Conservation (phyloP, 1,140 invertebrate species). For the Zaprionus capensis region DNA sequence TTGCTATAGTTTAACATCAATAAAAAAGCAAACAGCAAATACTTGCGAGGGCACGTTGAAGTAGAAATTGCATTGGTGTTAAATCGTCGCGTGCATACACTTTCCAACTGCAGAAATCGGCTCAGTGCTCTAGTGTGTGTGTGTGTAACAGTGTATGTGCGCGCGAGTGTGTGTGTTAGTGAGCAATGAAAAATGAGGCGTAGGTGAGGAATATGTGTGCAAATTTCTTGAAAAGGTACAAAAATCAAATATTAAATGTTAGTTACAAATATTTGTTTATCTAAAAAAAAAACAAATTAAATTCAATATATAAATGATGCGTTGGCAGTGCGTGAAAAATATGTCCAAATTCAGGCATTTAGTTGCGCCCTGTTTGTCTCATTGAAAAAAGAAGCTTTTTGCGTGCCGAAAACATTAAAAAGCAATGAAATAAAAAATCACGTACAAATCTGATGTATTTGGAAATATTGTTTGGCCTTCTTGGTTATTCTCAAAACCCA, state of each 20-base stretch:
- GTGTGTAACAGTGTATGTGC: constrained; percentile 70
- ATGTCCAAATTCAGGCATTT: constrained; percentile 36
- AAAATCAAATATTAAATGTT: constrained; percentile 28
- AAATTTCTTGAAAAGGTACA: constrained; percentile 70
- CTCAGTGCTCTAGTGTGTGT: constrained; percentile 27
- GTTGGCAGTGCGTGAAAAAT: constrained; percentile 58
- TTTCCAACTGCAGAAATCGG: constrained; percentile 44
- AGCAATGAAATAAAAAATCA: constrained; percentile 48
- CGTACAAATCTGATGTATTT: constrained; percentile 29
- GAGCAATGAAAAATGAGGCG: constrained; percentile 75
- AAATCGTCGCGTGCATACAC: constrained; percentile 41
- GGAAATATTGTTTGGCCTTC: constrained; percentile 19
- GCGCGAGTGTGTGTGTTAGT: constrained; percentile 69
- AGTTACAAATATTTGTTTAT: constrained; percentile 24
- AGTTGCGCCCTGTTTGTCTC: constrained; percentile 23
- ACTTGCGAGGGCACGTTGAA: constrained; percentile 31
- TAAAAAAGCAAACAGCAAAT: constrained; percentile 25
- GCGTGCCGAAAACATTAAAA: constrained; percentile 46
- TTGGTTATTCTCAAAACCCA: constrained; percentile 20
- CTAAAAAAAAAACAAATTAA: constrained; percentile 7
- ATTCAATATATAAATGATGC: constrained; percentile 38
- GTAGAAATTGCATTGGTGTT: constrained; percentile 11
- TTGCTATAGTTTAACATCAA: constrained; percentile 45
- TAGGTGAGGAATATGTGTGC: constrained; percentile 74
- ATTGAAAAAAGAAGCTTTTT: constrained; percentile 32